Percentiles rank a stretch among this genome's conserved stretches.
phyloP scores from a whole-genome alignment of 2,113 vertebrate species.

The Larimichthys crocea region DNA sequence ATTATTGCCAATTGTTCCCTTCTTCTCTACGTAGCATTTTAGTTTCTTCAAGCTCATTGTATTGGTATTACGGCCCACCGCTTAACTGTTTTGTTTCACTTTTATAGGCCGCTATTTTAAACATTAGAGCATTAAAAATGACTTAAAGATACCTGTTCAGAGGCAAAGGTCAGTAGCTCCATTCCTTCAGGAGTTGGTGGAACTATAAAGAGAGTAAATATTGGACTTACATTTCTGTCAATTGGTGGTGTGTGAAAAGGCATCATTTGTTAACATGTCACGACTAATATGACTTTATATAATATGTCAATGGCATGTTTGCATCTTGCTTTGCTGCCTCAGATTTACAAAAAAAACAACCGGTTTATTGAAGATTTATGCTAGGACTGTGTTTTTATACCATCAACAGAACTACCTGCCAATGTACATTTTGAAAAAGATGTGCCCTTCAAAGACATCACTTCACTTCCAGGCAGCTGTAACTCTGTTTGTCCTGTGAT shows the following conservation, averaged over 20 bases:
- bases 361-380: background rate
- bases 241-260: background rate
- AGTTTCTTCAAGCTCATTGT: background rate
- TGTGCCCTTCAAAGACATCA: background rate
- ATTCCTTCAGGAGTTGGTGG: background rate
- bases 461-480: background rate
- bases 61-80: background rate
- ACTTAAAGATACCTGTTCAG: background rate
- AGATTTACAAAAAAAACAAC: background rate
- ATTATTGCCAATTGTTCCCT: too few species aligned
- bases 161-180: background rate
- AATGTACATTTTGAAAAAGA: background rate
- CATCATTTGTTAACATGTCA: background rate
- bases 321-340: background rate
- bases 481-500: constrained; percentile 2
- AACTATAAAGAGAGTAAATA: background rate
- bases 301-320: too few species aligned
- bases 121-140: background rate
- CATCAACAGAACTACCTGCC: background rate
- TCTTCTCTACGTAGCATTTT: too few species aligned
- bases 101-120: background rate
- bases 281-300: background rate
- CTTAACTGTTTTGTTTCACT: background rate
- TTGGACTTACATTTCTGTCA: background rate
- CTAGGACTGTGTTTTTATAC: background rate